A percentile compares a stretch with the other conserved stretches of the same genome.
phyloP scores from a whole-genome alignment of 2,113 vertebrate species.

The Coryphaenoides rupestris region DNA sequence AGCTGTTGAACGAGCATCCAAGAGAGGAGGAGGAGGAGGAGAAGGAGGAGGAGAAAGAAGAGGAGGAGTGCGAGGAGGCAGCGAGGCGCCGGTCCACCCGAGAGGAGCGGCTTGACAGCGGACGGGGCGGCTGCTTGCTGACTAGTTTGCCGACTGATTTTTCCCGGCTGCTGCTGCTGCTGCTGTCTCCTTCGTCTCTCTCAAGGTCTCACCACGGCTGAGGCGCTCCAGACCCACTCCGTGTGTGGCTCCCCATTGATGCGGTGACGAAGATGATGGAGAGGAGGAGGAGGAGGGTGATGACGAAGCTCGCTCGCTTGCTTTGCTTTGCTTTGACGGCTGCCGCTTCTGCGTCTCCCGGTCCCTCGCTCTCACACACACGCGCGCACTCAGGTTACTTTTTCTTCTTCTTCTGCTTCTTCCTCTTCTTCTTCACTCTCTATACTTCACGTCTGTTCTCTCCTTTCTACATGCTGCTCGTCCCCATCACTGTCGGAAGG shows the following conservation, averaged over 20 bases:
- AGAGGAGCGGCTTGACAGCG: constrained; percentile 62
- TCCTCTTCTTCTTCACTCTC: too few relatives aligned
- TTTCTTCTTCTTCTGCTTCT: too few relatives aligned
- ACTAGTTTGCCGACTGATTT: too few relatives aligned
- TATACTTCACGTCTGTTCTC: too few relatives aligned
- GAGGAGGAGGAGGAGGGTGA: too few relatives aligned
- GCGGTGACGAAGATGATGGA: constrained; percentile 4
- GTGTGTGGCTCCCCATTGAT: constrained; percentile 88
- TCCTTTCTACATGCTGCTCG: constrained; percentile 89
- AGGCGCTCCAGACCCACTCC: constrained; percentile 83
- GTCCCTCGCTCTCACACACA: constrained; percentile 33
- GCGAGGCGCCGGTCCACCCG: constrained; percentile 39
- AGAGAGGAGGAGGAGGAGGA: constrained; percentile 14
- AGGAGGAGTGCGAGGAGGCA: too few relatives aligned
- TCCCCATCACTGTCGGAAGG: constrained; percentile 79
- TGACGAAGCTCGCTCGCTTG: neutral
- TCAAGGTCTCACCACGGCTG: constrained; percentile 86
- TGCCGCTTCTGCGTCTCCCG: constrained; percentile 68
- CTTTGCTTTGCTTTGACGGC: constrained; percentile 20
- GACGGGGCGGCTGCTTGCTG: too few relatives aligned
- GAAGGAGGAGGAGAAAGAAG: constrained; percentile 37
- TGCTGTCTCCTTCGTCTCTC: too few relatives aligned
- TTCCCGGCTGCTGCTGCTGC: constrained; percentile 23
- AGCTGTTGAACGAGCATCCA: constrained; percentile 31
- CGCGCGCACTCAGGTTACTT: too few relatives aligned